Percentiles rank a stretch among this genome's conserved stretches.
Conservation (phyloP, 2,113 vertebrate genomes). For the rat (Rattus norvegicus) region DNA sequence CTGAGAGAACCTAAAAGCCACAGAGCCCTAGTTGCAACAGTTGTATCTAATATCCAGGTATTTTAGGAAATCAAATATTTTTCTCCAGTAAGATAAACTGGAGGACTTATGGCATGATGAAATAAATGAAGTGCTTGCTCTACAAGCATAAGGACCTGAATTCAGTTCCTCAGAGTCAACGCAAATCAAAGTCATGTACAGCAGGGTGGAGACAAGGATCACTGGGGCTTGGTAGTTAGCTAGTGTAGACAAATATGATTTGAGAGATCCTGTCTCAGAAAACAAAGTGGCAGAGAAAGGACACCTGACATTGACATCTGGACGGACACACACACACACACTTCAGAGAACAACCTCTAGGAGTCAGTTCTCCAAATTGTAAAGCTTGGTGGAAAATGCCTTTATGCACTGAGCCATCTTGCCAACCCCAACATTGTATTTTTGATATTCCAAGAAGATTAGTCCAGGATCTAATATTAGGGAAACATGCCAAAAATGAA, state of each 20-base stretch:
- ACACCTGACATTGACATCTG: background rate
- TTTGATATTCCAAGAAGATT: background rate
- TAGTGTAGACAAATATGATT: background rate
- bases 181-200: background rate
- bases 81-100: background rate
- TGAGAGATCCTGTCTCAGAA: background rate
- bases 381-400: background rate
- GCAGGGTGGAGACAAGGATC: background rate
- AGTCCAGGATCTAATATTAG: slow-evolving; percentile 25
- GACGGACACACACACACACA: background rate
- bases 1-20: background rate
- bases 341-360: background rate
- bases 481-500: background rate
- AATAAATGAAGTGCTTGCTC: background rate
- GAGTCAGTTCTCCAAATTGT: background rate
- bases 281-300: background rate
- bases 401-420: background rate
- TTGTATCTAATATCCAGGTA: background rate
- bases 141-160: background rate
- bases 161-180: background rate
- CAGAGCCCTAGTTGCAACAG: background rate
- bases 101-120: background rate
- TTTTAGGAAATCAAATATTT: background rate
- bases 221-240: background rate
- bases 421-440: background rate